phyloP scores from a whole-genome alignment of 2,797 vertebrate genomes.

The Lepus oiostolus region DNA sequence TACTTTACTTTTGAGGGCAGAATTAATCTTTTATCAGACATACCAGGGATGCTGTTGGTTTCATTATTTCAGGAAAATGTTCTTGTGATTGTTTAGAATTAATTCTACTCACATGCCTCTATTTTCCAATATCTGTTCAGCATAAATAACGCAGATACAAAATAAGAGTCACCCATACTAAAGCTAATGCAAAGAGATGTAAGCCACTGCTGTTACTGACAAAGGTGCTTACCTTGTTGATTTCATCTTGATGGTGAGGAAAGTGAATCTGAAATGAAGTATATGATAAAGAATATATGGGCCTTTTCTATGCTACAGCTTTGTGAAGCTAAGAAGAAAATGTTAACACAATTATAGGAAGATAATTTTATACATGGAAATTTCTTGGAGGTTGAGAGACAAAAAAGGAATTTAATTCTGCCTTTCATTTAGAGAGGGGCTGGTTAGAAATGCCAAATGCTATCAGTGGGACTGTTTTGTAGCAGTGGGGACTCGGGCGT shows the following conservation, averaged over 20 bases:
- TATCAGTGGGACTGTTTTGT: slow-evolving; percentile 27
- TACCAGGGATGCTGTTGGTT: slow-evolving; percentile 59
- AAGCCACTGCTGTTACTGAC: background rate
- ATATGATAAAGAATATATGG: slow-evolving; percentile 15
- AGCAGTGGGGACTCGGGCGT: background rate
- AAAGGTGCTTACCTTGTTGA: slow-evolving; percentile 54
- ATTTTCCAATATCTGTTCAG: slow-evolving; percentile 65
- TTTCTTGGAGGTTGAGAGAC: background rate
- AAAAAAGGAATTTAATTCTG: slow-evolving; percentile 59
- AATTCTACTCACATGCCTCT: slow-evolving; percentile 50
- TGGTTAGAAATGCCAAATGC: slow-evolving; percentile 40
- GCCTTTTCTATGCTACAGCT: background rate
- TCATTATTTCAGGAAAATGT: slow-evolving; percentile 78
- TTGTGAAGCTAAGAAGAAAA: slow-evolving; percentile 51
- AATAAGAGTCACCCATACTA: slow-evolving; percentile 40
- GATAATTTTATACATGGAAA: slow-evolving; percentile 35
- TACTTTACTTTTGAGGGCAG: slow-evolving; percentile 73
- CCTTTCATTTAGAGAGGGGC: slow-evolving; percentile 47
- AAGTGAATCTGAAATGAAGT: slow-evolving; percentile 57
- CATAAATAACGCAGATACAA: slow-evolving; percentile 56
- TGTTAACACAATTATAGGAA: slow-evolving; percentile 44
- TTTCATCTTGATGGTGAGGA: slow-evolving; percentile 45
- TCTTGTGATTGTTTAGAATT: slow-evolving; percentile 71
- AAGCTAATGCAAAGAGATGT: slow-evolving; percentile 37
- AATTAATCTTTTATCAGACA: slow-evolving; percentile 83